Evolutionary conservation across 2,113 vertebrate genomes (phyloP).

Genomic region (Microtus pennsylvanicus): DNA sequence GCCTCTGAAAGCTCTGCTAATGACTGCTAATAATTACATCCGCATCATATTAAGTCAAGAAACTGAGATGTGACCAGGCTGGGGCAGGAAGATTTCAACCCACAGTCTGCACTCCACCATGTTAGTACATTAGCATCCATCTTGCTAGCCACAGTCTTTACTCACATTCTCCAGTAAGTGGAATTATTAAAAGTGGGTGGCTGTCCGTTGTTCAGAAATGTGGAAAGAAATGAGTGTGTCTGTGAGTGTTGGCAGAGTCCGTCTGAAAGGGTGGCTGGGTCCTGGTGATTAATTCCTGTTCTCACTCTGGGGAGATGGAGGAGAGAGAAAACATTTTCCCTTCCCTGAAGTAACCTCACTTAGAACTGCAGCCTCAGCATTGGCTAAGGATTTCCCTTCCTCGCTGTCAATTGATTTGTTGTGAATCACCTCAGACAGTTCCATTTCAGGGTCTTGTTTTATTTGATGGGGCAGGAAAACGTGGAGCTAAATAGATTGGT

Average conservation of each 20-base stretch:
- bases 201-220: conserved; percentile 48
- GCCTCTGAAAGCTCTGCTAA: conserved; percentile 66
- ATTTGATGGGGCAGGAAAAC: conserved; percentile 41
- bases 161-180: neutral
- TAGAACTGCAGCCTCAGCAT: neutral
- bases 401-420: conserved; percentile 53
- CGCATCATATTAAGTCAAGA: conserved; percentile 52
- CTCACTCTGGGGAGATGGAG: neutral
- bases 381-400: conserved; percentile 51
- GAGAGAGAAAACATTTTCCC: neutral
- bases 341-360: neutral
- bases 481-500: conserved; percentile 30
- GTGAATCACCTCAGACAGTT: conserved; percentile 36
- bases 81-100: neutral
- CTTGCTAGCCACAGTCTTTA: conserved; percentile 2
- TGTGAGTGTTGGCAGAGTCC: conserved; percentile 15
- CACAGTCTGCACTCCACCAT: neutral
- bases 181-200: conserved; percentile 63
- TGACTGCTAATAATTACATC: conserved; percentile 74
- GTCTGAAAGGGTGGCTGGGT: conserved; percentile 11
- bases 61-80: conserved; percentile 47
- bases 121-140: conserved; percentile 51
- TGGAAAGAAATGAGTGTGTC: conserved; percentile 52
- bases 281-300: conserved; percentile 57
- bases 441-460: conserved; percentile 53